Percentiles rank a stretch among this genome's conserved stretches.
phyloP scores from a whole-genome alignment of 1,140 invertebrate genomes.

The Camponotus vicinus region DNA sequence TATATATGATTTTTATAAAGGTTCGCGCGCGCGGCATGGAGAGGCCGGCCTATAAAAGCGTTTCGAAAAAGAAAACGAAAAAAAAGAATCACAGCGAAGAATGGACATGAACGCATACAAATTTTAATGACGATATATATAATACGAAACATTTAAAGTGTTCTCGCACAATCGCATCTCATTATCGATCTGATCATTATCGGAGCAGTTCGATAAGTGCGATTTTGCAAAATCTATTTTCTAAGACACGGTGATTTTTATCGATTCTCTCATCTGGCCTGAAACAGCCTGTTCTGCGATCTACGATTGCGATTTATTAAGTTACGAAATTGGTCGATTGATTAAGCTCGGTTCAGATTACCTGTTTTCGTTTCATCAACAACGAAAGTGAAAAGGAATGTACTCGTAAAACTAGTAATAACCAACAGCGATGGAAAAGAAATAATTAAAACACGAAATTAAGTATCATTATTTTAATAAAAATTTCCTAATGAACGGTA shows the following conservation, averaged over 20 bases:
- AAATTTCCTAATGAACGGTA: not conserved
- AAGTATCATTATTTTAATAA: not conserved
- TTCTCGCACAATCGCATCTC: constrained; percentile 46
- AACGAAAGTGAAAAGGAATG: not conserved
- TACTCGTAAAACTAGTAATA: not conserved
- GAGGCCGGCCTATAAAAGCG: constrained; percentile 75
- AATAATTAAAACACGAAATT: not conserved
- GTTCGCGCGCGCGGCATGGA: constrained; percentile 47
- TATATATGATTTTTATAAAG: constrained; percentile 79
- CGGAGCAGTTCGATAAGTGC: constrained; percentile 28
- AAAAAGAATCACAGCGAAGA: constrained; percentile 13
- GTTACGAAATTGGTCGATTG: constrained; percentile 8
- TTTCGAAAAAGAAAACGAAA: constrained; percentile 43
- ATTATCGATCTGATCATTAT: constrained; percentile 13
- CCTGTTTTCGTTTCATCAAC: constrained; percentile 16
- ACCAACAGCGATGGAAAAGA: constrained; percentile 15
- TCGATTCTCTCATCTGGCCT: constrained; percentile 32
- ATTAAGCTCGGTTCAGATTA: constrained; percentile 52
- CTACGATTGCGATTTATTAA: constrained; percentile 37
- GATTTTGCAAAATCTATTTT: constrained; percentile 43
- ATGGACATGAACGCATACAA: constrained; percentile 14
- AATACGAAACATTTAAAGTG: constrained; percentile 39
- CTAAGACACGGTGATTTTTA: constrained; percentile 43
- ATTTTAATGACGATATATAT: constrained; percentile 51
- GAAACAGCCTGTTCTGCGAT: not conserved